Conservation (phyloP, 2,113 vertebrate genomes). For the Oreochromis aureus region DNA sequence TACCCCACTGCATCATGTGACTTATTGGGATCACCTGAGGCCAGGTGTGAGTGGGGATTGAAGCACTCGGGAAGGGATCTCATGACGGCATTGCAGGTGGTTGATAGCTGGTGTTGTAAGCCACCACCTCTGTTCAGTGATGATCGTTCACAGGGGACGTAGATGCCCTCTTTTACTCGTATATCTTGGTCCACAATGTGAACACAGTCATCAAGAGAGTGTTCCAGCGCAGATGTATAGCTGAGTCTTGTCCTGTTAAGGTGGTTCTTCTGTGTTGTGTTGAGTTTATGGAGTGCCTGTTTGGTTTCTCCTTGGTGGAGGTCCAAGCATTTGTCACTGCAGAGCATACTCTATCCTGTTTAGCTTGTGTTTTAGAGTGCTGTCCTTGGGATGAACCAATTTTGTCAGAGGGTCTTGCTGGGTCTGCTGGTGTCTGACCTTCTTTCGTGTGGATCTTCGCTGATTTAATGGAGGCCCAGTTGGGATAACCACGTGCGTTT, state of each 20-base stretch:
- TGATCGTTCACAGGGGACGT: neutral
- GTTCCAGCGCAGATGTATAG: neutral
- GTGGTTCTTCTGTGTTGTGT: neutral
- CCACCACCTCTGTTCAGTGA: neutral
- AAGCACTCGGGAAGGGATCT: neutral
- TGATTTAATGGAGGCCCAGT: neutral
- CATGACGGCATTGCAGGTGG: neutral
- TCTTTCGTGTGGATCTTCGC: neutral
- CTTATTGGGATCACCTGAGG: neutral
- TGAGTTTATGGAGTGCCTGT: neutral
- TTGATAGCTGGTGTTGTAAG: neutral
- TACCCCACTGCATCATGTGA: neutral
- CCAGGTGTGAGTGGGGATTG: neutral
- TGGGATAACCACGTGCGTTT: neutral
- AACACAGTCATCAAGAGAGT: neutral
- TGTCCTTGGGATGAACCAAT: neutral
- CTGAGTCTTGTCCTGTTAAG: rapidly evolving
- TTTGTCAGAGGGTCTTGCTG: neutral
- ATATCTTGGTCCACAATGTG: neutral
- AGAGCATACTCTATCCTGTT: neutral
- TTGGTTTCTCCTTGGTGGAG: neutral
- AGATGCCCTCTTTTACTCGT: neutral
- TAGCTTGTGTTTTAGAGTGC: neutral
- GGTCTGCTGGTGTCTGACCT: neutral
- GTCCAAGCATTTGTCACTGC: neutral